Conservation (phyloP, 2,888 invertebrate genomes). For the Nowickia ferox region DNA sequence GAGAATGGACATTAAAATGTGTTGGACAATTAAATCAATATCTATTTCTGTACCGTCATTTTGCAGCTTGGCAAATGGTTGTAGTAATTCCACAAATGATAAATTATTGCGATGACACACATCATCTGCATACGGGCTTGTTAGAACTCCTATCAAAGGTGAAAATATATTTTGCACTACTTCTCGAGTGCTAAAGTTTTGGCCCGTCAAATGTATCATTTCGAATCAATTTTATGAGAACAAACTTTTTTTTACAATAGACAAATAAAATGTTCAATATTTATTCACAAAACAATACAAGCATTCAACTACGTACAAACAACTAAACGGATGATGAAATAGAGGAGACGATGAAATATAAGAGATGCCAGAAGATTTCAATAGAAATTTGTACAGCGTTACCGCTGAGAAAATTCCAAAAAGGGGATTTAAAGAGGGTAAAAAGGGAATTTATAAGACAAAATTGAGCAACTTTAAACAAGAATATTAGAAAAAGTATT, state of each 20-base stretch:
- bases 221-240: neutral
- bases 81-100: constrained; percentile 93
- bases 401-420: too few relatives aligned
- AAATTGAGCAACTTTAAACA: too few relatives aligned
- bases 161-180: constrained; percentile 95
- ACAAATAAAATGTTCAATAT: neutral
- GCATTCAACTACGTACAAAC: too few relatives aligned
- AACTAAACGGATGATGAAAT: too few relatives aligned
- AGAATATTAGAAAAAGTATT: too few relatives aligned
- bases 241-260: neutral
- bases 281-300: neutral
- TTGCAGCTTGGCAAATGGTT: constrained; percentile 92
- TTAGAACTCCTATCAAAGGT: constrained; percentile 93
- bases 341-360: too few relatives aligned
- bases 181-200: constrained; percentile 90
- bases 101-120: constrained; percentile 95
- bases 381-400: too few relatives aligned
- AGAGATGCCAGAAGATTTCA: too few relatives aligned
- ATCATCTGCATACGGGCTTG: constrained; percentile 92
- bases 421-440: too few relatives aligned
- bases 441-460: too few relatives aligned
- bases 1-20: neutral
- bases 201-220: constrained; percentile 84
- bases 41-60: constrained; percentile 87
- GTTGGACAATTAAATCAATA: neutral